Evolutionary conservation across 2,888 invertebrate species (phyloP), one percentile per base, ranked within the genome.

Genomic region (Gymnocheta viridis): DNA sequence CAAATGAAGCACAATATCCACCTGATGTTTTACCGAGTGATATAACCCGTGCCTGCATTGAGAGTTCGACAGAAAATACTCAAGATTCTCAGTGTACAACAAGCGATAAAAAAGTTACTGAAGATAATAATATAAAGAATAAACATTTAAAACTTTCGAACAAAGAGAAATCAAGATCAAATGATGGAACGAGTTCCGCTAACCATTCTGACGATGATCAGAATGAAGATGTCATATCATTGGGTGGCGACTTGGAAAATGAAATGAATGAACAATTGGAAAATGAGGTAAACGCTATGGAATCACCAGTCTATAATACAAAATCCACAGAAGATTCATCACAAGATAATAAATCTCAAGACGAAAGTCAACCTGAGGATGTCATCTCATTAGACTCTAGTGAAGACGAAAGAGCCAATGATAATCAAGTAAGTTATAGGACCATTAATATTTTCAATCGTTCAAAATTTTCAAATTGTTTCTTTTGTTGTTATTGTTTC

Each of bases 161-260:
- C 24, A 73, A 73, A 56, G 70, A 56, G 6, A 49, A 77, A 38
- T 12, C 35, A 4, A 66, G 47, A 54, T 9, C 56, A 9, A 66
- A 47, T 44, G 70, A 81, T 49, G 49, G 49, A 19, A 35, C 74
- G 0, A 70, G 29, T 58, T 70, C 70, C 2, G 22, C 62, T 5
- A 76, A 85, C 58, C 85, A 85, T 47, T 85, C 87, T n/a, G 87
- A 93, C 38, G 91, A 91, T 58, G 91, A 90, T 86, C 88, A 89
- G 58, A 91, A 91, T 70, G 91, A 92, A 77, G 92, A 92, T 87
- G 89, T 91, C 2, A 92, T 92, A 51, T 92, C 92, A 3, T 88
- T 91, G 62, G 90, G 92, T 24, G 92, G 91, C 10, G 92, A 92
- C 79, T 73, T 92, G 29, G 91, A 91, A 73, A 87, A 88, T 38